A percentile compares a stretch with the other conserved stretches of the same genome.
Evolutionary conservation across 2,888 invertebrate genomes (phyloP).

Genomic region (Ormia ochracea): DNA sequence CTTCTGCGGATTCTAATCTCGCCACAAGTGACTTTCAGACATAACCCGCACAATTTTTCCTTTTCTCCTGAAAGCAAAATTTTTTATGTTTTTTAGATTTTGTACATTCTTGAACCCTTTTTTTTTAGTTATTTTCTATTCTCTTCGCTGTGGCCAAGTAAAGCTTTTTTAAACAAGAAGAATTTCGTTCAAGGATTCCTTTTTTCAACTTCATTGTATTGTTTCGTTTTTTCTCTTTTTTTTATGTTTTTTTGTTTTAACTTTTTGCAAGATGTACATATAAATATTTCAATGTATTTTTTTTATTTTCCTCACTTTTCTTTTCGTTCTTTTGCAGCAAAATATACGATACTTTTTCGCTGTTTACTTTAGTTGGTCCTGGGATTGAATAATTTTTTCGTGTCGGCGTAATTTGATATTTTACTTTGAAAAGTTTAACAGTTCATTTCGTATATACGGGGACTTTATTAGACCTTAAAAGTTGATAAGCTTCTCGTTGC

Average conservation of each 20-base stretch:
- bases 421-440: conserved; percentile 66
- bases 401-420: conserved; percentile 72
- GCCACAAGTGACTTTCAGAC: conserved; percentile 59
- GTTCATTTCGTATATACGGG: conserved; percentile 60
- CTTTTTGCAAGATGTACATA: conserved; percentile 37
- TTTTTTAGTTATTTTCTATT: conserved; percentile 56
- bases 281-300: conserved; percentile 39
- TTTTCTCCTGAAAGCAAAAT: conserved; percentile 22
- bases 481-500: conserved; percentile 8
- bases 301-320: too few relatives aligned
- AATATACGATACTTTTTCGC: conserved; percentile 50
- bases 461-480: conserved; percentile 18
- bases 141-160: neutral
- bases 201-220: conserved; percentile 42
- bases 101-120: conserved; percentile 61
- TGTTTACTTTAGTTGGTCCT: neutral
- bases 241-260: too few relatives aligned
- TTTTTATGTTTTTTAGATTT: conserved; percentile 57
- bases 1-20: conserved; percentile 27
- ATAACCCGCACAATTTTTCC: conserved; percentile 65
- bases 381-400: conserved; percentile 49
- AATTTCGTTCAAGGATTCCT: conserved; percentile 71
- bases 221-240: neutral
- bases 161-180: conserved; percentile 43
- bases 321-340: neutral